Conservation (phyloP, 2,113 vertebrate genomes). For the Pelodiscus sinensis region DNA sequence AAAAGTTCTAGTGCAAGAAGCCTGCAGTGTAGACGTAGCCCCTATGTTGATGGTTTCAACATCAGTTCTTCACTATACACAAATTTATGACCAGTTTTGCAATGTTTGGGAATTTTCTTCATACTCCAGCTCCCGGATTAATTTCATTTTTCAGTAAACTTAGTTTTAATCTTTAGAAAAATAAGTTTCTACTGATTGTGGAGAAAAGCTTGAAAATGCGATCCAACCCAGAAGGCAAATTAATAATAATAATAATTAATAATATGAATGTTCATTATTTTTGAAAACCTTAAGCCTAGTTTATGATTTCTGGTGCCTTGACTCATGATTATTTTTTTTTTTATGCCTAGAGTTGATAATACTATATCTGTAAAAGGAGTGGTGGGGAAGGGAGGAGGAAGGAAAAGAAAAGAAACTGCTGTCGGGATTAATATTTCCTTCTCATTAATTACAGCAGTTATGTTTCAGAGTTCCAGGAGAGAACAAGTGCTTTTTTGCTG, state of each 20-base stretch:
- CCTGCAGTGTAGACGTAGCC: too few species aligned
- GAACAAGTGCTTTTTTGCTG: conserved; percentile 23
- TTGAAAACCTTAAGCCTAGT: not conserved
- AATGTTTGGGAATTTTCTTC: not conserved
- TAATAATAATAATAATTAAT: not conserved
- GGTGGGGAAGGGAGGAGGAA: not conserved
- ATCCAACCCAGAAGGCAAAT: not conserved
- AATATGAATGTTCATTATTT: not conserved
- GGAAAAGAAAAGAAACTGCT: conserved; percentile 3
- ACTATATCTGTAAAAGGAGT: accelerated
- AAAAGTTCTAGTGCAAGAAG: too few species aligned
- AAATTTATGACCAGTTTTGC: not conserved
- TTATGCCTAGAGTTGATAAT: not conserved
- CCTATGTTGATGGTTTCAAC: not conserved
- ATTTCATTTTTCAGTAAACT: not conserved
- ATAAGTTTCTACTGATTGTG: not conserved
- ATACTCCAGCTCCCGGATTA: not conserved
- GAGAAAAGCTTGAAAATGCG: not conserved
- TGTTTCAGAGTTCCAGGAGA: conserved; percentile 37
- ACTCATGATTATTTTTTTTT: not conserved
- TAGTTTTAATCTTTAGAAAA: not conserved
- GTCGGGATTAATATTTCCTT: conserved; percentile 7
- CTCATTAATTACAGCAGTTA: conserved; percentile 24
- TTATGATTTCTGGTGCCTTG: not conserved
- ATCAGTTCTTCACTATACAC: too few species aligned